These are phyloP conservation scores for Trachemys scripta DNA, from an alignment of 2,113 vertebrate species.

Conservation along the genomic window DNA sequence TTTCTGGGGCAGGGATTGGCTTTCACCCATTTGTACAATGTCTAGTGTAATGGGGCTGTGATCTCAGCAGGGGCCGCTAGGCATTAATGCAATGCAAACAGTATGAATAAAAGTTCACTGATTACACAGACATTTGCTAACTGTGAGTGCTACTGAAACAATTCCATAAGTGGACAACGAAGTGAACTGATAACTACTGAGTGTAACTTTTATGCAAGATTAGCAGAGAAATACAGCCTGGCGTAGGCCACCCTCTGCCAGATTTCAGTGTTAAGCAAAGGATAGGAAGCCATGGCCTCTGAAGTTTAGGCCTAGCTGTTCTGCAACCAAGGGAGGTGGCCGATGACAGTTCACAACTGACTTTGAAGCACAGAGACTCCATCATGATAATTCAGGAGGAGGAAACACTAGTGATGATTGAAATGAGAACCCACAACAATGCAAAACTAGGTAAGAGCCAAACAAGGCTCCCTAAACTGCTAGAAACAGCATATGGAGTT, in stretches of 20 bases:
- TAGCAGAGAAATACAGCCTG: accelerated
- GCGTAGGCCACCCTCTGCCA: background rate
- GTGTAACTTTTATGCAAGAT: background rate
- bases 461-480: no score
- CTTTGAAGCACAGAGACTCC: background rate
- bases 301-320: accelerated
- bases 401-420: background rate
- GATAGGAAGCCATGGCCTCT: background rate
- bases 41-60: no score
- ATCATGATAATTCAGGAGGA: background rate
- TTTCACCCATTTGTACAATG: no score
- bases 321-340: background rate
- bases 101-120: no score
- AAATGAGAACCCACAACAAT: background rate
- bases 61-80: no score
- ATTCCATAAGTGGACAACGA: background rate
- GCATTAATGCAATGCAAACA: no score
- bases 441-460: background rate
- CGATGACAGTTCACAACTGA: background rate
- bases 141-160: no score
- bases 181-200: background rate
- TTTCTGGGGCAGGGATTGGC: no score
- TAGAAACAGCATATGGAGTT: no score
- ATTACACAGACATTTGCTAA: no score
- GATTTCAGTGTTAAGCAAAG: background rate